These are phyloP conservation scores for honey bee (Apis mellifera) DNA, from an alignment of 1,140 invertebrate genomes.

Conservation along the genomic window DNA sequence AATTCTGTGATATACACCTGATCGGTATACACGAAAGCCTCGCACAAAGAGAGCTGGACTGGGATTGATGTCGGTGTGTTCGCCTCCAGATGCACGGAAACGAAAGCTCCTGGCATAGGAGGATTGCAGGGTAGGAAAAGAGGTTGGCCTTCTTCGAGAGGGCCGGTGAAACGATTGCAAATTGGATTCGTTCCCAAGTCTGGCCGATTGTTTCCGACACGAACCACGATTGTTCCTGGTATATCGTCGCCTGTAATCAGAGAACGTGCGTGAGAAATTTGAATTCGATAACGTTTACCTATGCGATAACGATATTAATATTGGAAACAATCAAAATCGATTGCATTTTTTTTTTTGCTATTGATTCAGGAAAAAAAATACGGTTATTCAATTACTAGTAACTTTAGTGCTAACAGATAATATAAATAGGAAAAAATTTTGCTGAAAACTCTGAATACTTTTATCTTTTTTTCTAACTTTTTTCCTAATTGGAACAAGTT, in stretches of 20 bases:
- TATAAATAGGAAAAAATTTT: too few relatives aligned
- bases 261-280: not conserved
- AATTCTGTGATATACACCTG: slow-evolving; percentile 82
- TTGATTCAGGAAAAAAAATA: too few relatives aligned
- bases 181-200: slow-evolving; percentile 96
- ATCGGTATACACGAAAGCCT: slow-evolving; percentile 97
- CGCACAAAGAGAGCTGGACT: slow-evolving; percentile 93
- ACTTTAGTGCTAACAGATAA: too few relatives aligned
- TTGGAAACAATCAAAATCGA: too few relatives aligned
- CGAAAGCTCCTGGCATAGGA: slow-evolving; percentile 96
- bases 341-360: too few relatives aligned
- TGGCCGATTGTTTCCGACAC: slow-evolving; percentile 97
- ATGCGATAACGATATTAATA: too few relatives aligned
- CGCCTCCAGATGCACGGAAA: slow-evolving; percentile 94
- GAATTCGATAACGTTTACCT: not conserved
- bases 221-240: slow-evolving; percentile 92
- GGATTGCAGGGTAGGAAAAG: slow-evolving; percentile 96
- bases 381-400: too few relatives aligned
- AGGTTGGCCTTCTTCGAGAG: slow-evolving; percentile 94
- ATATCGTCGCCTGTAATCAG: slow-evolving; percentile 83
- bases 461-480: too few relatives aligned
- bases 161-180: slow-evolving; percentile 94
- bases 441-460: too few relatives aligned
- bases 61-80: slow-evolving; percentile 80
- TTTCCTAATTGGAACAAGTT: too few relatives aligned